phyloP scores from a whole-genome alignment of 1,140 invertebrate species.

The Frieseomelitta varia region DNA sequence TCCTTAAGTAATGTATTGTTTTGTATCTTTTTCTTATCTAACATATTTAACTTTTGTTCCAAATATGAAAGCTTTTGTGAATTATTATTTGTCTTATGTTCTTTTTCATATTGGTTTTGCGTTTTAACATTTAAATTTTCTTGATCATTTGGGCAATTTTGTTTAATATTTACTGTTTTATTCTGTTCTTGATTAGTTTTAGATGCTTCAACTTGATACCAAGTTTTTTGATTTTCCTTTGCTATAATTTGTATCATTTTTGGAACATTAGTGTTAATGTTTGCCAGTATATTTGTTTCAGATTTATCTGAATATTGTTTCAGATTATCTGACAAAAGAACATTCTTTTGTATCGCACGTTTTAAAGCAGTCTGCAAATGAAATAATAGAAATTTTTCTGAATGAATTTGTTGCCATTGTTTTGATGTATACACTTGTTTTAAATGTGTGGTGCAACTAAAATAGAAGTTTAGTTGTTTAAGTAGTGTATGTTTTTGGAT shows the following conservation, averaged over 20 bases:
- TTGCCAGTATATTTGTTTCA: background rate
- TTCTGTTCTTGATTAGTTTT: background rate
- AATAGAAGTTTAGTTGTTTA: conserved; percentile 17
- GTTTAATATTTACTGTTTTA: background rate
- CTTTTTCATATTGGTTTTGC: background rate
- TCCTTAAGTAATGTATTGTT: background rate
- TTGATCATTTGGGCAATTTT: background rate
- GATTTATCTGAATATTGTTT: background rate
- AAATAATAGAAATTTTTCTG: conserved; percentile 11
- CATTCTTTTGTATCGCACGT: background rate
- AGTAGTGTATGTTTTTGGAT: conserved; percentile 31
- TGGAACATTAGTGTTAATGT: background rate
- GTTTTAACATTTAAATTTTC: background rate
- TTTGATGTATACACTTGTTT: background rate
- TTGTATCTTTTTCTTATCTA: background rate
- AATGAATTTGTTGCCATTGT: background rate
- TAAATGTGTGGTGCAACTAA: conserved; percentile 1
- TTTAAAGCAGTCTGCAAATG: conserved; percentile 24
- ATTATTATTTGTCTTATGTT: background rate
- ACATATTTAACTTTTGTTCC: background rate
- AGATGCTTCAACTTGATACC: background rate
- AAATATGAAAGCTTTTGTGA: background rate
- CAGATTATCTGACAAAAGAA: background rate
- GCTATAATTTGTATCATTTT: conserved; percentile 3
- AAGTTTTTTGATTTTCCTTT: background rate